Evolutionary conservation across 2,888 invertebrate genomes (phyloP), one percentile per base, ranked within the genome.

Genomic region (Myopa tessellatipennis): DNA sequence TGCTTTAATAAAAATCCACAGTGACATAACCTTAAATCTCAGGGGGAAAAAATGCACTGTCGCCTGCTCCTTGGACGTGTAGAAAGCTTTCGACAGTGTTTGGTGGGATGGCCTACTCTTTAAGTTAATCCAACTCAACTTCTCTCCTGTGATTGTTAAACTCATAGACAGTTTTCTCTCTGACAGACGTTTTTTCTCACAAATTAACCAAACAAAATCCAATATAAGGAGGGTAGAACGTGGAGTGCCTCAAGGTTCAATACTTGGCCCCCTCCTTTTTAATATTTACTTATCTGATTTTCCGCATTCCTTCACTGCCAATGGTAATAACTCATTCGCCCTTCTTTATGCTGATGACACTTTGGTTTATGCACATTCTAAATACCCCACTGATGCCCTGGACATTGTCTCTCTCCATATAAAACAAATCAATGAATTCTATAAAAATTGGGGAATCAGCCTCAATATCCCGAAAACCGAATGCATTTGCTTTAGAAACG

Each of bases 1-100:
- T 45, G 80, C 77, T 0, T 73, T 78, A 7, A 50, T 80, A 0
- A 79, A 80, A 61, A 60, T 80, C 18, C 77, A 80, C 7, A 74
- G 76, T 60, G 77, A 76, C 50, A 36, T 80, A 12, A 50, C 70
- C 6, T 8, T 4, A 0, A 77, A 74, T 50, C 70, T 69, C 6
- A 45, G 71, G 40, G 6, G 10, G 50, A 65, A 36, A 52, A 10
- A 8, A 10, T 76, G 76, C 12, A 79, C 71, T 18, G 71, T 74
- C 7, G 71, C 68, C 3, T 14, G 77, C 10, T 77, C 77, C 6
- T 16, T 67, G 6, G 75, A 79, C 65, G 36, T 74, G 1, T 72
- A 77, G 67, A 79, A 75, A 26, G 75, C 76, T 2, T 78, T 78
- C 60, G 71, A 78, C 36, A 68, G 67, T 14, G 78, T 67, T 3